phyloP scores from a whole-genome alignment of 1,140 invertebrate species.

The Drosophila insularis region DNA sequence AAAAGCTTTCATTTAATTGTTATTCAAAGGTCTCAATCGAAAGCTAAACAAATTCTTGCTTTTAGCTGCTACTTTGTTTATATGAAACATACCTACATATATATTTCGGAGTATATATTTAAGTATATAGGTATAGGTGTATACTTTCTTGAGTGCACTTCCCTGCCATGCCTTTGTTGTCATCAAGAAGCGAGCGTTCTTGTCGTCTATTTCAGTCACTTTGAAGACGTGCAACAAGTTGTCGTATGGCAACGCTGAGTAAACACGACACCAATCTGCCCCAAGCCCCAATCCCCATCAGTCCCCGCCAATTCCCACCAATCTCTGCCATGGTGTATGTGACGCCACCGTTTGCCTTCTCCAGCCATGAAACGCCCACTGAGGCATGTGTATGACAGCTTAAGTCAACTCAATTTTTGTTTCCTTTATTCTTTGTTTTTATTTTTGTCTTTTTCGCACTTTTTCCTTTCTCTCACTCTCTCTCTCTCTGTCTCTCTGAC shows the following conservation, averaged over 20 bases:
- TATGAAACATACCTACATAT: too few species aligned
- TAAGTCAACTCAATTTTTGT: constrained; percentile 68
- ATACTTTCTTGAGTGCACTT: background rate
- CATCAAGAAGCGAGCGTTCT: background rate
- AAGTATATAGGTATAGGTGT: background rate
- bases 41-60: too few species aligned
- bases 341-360: background rate
- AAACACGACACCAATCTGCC: constrained; percentile 51
- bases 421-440: background rate
- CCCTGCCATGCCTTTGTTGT: constrained; percentile 7
- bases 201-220: constrained; percentile 4
- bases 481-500: background rate
- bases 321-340: background rate
- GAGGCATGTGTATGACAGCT: constrained; percentile 66
- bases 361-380: constrained; percentile 4
- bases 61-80: too few species aligned
- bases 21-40: too few species aligned
- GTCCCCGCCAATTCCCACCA: background rate
- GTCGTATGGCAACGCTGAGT: constrained; percentile 67
- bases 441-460: constrained; percentile 27
- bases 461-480: constrained; percentile 17
- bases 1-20: too few species aligned
- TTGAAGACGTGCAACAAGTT: constrained; percentile 68
- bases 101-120: too few species aligned
- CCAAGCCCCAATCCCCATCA: background rate